These are phyloP conservation scores for Takifugu bimaculatus DNA, from an alignment of 2,113 vertebrate genomes.

Conservation along the genomic window DNA sequence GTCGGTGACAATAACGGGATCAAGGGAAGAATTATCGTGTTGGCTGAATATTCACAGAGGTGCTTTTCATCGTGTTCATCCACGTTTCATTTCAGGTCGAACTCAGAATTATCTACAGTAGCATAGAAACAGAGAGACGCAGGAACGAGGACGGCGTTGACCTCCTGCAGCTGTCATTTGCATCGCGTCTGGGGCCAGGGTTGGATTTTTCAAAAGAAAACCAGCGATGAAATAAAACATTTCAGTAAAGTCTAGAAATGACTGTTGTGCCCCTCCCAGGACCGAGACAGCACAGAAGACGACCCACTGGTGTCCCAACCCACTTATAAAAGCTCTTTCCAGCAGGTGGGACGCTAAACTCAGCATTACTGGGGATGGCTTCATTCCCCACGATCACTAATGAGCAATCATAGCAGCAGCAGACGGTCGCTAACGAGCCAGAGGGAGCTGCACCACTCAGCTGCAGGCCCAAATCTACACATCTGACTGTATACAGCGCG, in stretches of 20 bases:
- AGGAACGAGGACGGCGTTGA: too few relatives aligned
- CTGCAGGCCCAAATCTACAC: too few relatives aligned
- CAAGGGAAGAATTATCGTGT: too few relatives aligned
- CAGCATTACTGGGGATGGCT: slow-evolving; percentile 1
- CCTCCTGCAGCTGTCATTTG: too few relatives aligned
- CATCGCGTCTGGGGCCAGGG: not conserved
- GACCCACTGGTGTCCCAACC: too few relatives aligned
- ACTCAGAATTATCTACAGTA: too few relatives aligned
- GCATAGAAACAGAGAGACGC: too few relatives aligned
- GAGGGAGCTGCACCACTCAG: not conserved
- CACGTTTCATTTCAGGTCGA: too few relatives aligned
- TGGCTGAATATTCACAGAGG: too few relatives aligned
- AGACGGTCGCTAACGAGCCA: slow-evolving; percentile 35
- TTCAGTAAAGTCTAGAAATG: not conserved
- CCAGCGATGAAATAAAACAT: not conserved
- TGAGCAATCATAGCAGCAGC: slow-evolving; percentile 41
- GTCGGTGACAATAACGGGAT: too few relatives aligned
- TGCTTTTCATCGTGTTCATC: too few relatives aligned
- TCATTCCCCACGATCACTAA: slow-evolving; percentile 25
- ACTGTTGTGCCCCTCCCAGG: not conserved
- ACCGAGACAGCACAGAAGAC: not conserved
- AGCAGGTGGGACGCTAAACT: not conserved
- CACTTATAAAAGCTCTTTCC: not conserved
- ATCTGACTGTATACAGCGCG: not conserved
- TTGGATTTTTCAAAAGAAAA: not conserved